These are phyloP conservation scores for Homarus americanus DNA, from an alignment of 1,140 invertebrate genomes.

Conservation along the genomic window DNA sequence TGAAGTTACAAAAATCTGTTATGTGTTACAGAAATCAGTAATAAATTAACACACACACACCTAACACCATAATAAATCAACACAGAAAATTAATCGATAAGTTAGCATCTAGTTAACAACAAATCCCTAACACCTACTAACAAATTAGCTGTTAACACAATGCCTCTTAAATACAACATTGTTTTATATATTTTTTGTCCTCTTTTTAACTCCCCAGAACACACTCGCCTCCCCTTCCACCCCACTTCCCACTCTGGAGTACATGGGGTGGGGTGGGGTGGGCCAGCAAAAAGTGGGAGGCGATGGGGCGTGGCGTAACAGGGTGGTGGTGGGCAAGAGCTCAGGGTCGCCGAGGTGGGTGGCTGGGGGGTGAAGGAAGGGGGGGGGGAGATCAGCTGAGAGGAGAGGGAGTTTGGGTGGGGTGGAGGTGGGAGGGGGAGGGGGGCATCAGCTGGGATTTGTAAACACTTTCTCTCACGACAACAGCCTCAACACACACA, in stretches of 20 bases:
- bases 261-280: neutral
- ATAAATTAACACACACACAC: too few species aligned
- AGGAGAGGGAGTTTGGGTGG: neutral
- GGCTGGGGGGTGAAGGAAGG: neutral
- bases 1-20: too few species aligned
- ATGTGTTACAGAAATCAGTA: too few species aligned
- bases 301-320: neutral
- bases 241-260: neutral
- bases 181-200: too few species aligned
- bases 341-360: neutral
- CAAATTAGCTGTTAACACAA: too few species aligned
- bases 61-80: too few species aligned
- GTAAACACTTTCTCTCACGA: neutral
- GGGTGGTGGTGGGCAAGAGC: neutral
- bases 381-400: neutral
- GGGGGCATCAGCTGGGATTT: neutral
- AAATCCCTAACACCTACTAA: too few species aligned
- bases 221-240: neutral
- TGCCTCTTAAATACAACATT: too few species aligned
- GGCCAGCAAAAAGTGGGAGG: neutral
- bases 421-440: neutral
- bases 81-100: too few species aligned
- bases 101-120: too few species aligned
- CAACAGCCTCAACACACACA: neutral
- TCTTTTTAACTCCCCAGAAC: neutral